phyloP scores from a whole-genome alignment of 2,797 vertebrate species.

The Trichosurus vulpecula region DNA sequence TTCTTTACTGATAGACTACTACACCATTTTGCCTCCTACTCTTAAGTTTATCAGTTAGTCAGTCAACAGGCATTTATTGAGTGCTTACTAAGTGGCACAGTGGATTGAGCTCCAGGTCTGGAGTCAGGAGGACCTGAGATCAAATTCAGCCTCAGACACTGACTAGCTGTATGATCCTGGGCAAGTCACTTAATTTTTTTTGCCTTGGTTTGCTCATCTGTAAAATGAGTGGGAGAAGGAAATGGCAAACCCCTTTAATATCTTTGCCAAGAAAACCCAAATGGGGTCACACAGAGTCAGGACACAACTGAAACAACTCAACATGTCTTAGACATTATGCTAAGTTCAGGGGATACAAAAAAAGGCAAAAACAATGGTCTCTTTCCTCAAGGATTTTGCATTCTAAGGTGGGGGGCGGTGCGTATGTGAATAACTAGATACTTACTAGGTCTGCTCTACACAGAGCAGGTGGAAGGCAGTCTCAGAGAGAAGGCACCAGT shows the following conservation, averaged over 20 bases:
- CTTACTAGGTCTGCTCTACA: no score
- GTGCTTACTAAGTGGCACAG: not conserved
- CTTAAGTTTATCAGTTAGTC: not conserved
- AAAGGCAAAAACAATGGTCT: not conserved
- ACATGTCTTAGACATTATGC: not conserved
- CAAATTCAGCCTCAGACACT: not conserved
- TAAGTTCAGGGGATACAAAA: not conserved
- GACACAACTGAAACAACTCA: not conserved
- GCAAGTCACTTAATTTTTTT: not conserved
- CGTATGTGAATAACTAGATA: not conserved
- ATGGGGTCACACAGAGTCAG: not conserved
- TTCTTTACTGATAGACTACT: slow-evolving; percentile 39
- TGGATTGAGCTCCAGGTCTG: not conserved
- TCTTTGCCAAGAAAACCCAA: not conserved
- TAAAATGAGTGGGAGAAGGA: not conserved
- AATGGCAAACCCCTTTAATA: not conserved
- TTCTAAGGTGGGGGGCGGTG: not conserved
- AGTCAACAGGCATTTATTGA: not conserved
- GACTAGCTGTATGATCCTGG: not conserved
- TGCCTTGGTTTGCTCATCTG: not conserved
- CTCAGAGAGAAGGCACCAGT: not conserved
- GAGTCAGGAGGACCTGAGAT: not conserved
- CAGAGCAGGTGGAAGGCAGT: not conserved
- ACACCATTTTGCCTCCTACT: not conserved
- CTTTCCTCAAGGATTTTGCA: not conserved